phyloP scores from a whole-genome alignment of 2,888 invertebrate species.

The Nycteola revayana region DNA sequence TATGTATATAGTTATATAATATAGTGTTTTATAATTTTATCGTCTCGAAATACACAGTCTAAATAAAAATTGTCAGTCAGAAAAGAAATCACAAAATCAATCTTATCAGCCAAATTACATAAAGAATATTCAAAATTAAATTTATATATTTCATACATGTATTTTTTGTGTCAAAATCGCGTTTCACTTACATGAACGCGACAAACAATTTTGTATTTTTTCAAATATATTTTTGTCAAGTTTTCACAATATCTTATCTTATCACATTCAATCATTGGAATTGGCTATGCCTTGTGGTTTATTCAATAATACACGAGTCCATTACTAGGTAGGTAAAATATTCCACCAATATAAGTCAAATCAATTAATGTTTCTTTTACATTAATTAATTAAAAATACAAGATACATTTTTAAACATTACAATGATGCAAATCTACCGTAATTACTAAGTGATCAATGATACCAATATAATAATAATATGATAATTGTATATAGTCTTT shows the following conservation, averaged over 20 bases:
- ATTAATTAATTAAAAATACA: no score
- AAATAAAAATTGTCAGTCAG: slow-evolving; percentile 10
- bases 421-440: no score
- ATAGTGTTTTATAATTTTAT: no score
- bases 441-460: no score
- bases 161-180: slow-evolving; percentile 1
- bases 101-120: background rate
- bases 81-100: slow-evolving; percentile 9
- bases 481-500: slow-evolving; percentile 19
- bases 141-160: no score
- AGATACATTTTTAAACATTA: no score
- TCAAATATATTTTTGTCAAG: slow-evolving; percentile 7
- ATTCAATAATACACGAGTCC: no score
- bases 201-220: slow-evolving; percentile 16
- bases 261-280: slow-evolving; percentile 49
- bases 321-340: no score
- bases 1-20: no score
- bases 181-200: no score
- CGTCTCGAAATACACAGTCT: background rate
- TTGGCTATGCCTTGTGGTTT: slow-evolving; percentile 32
- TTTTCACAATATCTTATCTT: slow-evolving; percentile 30
- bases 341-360: no score
- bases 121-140: background rate
- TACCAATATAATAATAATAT: background rate
- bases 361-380: no score